Evolutionary conservation across 2,888 invertebrate species (phyloP), one percentile per base, ranked within the genome.

Genomic region (Erebia ligea): DNA sequence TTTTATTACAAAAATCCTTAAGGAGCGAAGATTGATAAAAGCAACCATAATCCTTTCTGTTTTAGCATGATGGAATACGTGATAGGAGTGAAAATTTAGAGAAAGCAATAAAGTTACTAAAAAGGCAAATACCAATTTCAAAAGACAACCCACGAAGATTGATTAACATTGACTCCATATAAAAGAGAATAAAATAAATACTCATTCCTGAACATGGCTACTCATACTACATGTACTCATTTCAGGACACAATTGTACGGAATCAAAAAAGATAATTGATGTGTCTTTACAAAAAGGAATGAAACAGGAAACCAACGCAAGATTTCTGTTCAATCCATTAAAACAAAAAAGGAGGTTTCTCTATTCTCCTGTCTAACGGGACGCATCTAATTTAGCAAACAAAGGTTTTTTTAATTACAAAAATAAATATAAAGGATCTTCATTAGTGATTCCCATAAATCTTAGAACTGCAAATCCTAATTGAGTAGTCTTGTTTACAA

Each of bases 401-500:
- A 45, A 56, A 59, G 50, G 48, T 54, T 56, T 11, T 61, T 42
- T 45, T 54, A 74, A 73, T 65, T 68, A 68, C 72, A 56, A 50
- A 1, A 64, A 59, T 21, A 42, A 2, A 59, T 59, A 42, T 59
- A 19, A 19, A 17, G 61, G 45, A 48, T 25, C 48, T 62, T 48
- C 21, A 21, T 19, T 48, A 48, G 62, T 40, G 13, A 59, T 42
- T 45, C 21, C 45, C 19, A 62, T 71, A 69, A 71, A 68, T 66
- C 65, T 19, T 70, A 68, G 63, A 72, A 65, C 50, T 50, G 68
- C 70, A 67, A 68, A 67, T 67, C 67, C 68, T 70, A 74, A 70
- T 70, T 67, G 70, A 75, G 71, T 69, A 71, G 66, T 69, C 67
- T 65, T 74, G 70, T 74, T 70, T 64, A 68, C 59, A 52, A 45